Evolutionary conservation across 92 coral and sea anemone species (phyloP), one percentile per base, ranked within the genome.

Genomic region (Parazoanthus swiftii): DNA sequence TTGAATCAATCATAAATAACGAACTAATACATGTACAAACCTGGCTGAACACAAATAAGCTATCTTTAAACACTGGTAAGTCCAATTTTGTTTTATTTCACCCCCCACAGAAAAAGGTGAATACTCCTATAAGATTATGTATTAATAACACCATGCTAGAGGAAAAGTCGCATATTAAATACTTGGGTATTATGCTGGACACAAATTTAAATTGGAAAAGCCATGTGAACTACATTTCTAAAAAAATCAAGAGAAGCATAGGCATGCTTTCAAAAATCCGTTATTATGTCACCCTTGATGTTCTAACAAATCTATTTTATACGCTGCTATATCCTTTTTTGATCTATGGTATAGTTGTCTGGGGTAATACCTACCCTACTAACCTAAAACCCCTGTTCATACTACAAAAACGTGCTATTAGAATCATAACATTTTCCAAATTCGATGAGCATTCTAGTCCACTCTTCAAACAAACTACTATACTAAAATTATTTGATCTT

Each of bases 201-300:
- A 75, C 46, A 54, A 50, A 76, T 56, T 48, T 76, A 44, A 86
- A 76, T 56, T 88, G 90, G 88, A 88, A 88, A 66, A 36, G 39
- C 42, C 85, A 88, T 15, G 38, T 88, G 65, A 48, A 58, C 67
- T 77, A 80, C 46, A 88, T 88, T 80, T 33, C 81, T 13, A 88
- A 88, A 88, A 88, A 74, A 79, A 66, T 88, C 63, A 88, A 88
- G 26, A 48, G 81, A 68, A 71, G 90, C 46, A 81, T 88, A n/a
- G 85, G 90, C 71, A 87, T 59, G 73, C 63, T 87, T 26, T 87
- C 85, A 44, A 77, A 87, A 81, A 81, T 81, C 66, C 86, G 76
- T 58, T 82, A 82, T 58, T 82, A 50, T 58, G 86, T 82, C 43
- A 39, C 51, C 11, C 74, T 82, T 43, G 73, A 82, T 59, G 73